Conservation (phyloP, 2,797 vertebrate genomes). For the Hyperoplus lanceolatus region DNA sequence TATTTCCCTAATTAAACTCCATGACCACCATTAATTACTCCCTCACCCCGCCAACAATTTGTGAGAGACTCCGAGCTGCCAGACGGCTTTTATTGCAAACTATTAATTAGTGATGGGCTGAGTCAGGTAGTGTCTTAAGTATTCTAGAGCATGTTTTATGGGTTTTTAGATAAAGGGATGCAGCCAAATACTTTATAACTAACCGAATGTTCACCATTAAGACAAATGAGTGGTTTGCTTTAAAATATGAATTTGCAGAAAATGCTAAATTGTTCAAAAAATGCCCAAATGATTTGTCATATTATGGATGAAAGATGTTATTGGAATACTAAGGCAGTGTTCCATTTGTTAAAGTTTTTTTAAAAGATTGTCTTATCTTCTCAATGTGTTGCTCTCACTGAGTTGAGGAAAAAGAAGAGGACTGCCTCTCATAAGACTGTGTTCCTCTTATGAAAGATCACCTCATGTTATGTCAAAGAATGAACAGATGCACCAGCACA, state of each 20-base stretch:
- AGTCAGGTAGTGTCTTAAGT: slow-evolving; percentile 78
- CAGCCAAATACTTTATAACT: slow-evolving; percentile 35
- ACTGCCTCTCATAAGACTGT: neutral
- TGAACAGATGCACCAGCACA: neutral
- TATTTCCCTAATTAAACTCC: slow-evolving; percentile 86
- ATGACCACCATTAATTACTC: slow-evolving; percentile 84
- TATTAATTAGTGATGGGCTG: slow-evolving; percentile 86
- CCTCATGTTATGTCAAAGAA: slow-evolving; percentile 6
- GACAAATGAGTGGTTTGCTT: slow-evolving; percentile 45
- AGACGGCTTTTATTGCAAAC: slow-evolving; percentile 82
- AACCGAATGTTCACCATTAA: slow-evolving; percentile 60
- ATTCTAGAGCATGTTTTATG: slow-evolving; percentile 70
- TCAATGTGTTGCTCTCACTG: neutral
- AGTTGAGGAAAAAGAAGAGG: neutral
- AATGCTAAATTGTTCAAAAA: neutral
- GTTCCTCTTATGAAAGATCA: neutral
- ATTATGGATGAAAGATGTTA: slow-evolving; percentile 2
- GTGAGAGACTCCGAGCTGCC: slow-evolving; percentile 78
- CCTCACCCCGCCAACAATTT: slow-evolving; percentile 79
- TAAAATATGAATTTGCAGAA: slow-evolving; percentile 19
- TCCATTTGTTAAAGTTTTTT: slow-evolving; percentile 2
- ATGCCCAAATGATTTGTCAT: neutral
- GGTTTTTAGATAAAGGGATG: slow-evolving; percentile 56
- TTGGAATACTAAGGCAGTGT: slow-evolving; percentile 7
- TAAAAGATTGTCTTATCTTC: neutral